Evolutionary conservation across 2,113 vertebrate species (phyloP).

Genomic region (Ceyx cyanopectus): DNA sequence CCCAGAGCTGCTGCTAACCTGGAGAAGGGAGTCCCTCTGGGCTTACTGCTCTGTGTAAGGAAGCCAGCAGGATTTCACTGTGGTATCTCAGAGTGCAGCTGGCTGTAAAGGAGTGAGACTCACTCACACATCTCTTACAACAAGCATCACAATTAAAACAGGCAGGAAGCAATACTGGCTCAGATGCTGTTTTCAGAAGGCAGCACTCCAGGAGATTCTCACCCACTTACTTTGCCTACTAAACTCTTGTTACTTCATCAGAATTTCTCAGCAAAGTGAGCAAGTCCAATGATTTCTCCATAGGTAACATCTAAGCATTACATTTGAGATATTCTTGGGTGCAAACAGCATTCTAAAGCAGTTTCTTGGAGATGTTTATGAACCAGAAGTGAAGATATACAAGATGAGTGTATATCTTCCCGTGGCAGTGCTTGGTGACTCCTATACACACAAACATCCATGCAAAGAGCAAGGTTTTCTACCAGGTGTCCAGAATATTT

Average conservation of each 20-base stretch:
- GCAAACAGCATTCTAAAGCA: background rate
- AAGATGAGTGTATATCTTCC: background rate
- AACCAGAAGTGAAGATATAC: background rate
- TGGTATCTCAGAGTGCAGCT: background rate
- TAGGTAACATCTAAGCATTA: background rate
- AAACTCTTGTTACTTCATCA: background rate
- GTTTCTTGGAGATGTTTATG: conserved; percentile 13
- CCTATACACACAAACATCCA: background rate
- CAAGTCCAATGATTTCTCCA: background rate
- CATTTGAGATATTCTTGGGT: background rate
- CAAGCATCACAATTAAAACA: background rate
- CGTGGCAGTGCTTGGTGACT: background rate
- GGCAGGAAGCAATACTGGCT: background rate
- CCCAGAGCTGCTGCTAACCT: conserved; percentile 10
- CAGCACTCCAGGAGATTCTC: background rate
- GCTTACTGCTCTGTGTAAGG: conserved; percentile 15
- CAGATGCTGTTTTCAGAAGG: background rate
- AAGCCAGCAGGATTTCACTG: conserved; percentile 23
- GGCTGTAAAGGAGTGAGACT: background rate
- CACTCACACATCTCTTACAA: background rate
- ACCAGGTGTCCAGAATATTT: background rate
- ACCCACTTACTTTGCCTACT: background rate
- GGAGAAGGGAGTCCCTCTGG: conserved; percentile 34
- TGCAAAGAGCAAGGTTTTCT: background rate
- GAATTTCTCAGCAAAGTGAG: background rate